A percentile compares a stretch with the other conserved stretches of the same genome.
phyloP scores from a whole-genome alignment of 1,140 invertebrate species.

The Lordiphosa stackelbergi region DNA sequence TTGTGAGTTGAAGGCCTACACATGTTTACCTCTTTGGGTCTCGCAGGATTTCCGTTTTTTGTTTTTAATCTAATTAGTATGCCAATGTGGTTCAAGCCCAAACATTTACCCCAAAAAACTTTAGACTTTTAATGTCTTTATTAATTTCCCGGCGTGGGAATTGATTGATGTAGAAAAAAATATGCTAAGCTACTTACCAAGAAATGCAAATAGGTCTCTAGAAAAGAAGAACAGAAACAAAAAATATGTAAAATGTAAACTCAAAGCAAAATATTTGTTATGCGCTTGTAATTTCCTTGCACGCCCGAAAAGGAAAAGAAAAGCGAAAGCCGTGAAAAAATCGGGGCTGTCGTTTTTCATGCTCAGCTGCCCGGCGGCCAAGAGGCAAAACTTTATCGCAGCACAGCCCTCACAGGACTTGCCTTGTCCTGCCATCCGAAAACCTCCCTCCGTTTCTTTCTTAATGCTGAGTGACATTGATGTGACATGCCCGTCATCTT shows the following conservation, averaged over 20 bases:
- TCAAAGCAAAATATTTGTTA: slow-evolving; percentile 73
- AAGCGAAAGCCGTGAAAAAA: slow-evolving; percentile 53
- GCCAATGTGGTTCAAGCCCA: slow-evolving; percentile 31
- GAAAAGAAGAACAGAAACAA: slow-evolving; percentile 4
- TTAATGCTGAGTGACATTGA: slow-evolving; percentile 74
- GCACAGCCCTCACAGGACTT: slow-evolving; percentile 50
- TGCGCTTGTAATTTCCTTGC: slow-evolving; percentile 69
- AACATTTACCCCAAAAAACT: slow-evolving; percentile 32
- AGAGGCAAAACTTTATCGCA: slow-evolving; percentile 45
- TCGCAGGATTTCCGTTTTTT: slow-evolving; percentile 67
- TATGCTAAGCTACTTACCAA: slow-evolving; percentile 65
- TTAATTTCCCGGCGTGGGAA: slow-evolving; percentile 44
- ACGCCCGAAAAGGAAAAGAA: slow-evolving; percentile 22
- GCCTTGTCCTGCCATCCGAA: slow-evolving; percentile 19
- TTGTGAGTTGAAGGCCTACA: slow-evolving; percentile 51
- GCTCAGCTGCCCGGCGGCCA: slow-evolving; percentile 47
- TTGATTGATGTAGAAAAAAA: slow-evolving; percentile 17
- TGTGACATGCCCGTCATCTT: slow-evolving; percentile 70
- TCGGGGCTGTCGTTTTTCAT: slow-evolving; percentile 49
- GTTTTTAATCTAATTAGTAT: slow-evolving; percentile 63
- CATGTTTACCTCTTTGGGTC: slow-evolving; percentile 44
- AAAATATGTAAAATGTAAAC: slow-evolving; percentile 51
- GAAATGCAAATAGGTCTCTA: slow-evolving; percentile 54
- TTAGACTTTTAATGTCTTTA: slow-evolving; percentile 37
- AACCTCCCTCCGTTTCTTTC: slow-evolving; percentile 1